Evolutionary conservation across 2,888 invertebrate genomes (phyloP).

Genomic region (Yponomeuta malinellus): DNA sequence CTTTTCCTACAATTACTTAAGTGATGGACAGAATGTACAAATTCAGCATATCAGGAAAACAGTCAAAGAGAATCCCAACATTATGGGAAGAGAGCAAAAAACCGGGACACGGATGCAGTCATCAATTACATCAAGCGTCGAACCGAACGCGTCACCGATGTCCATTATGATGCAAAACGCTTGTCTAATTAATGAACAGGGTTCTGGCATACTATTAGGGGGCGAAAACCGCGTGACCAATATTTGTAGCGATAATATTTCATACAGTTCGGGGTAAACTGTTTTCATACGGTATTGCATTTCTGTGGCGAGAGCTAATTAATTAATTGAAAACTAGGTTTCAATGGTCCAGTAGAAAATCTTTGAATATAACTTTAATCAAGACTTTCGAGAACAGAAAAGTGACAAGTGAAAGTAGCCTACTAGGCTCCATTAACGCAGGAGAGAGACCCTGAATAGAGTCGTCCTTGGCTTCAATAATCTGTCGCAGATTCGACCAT

Average conservation of each 20-base stretch:
- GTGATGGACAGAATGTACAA: neutral
- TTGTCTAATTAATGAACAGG: constrained; percentile 64
- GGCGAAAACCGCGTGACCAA: constrained; percentile 40
- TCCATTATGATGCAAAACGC: constrained; percentile 66
- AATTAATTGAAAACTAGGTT: too few relatives aligned
- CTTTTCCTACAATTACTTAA: too few relatives aligned
- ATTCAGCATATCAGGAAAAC: neutral
- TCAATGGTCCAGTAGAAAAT: too few relatives aligned
- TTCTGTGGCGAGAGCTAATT: neutral
- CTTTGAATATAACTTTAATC: too few relatives aligned
- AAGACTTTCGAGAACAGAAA: too few relatives aligned
- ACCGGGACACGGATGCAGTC: constrained; percentile 27
- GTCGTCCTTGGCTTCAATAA: too few relatives aligned
- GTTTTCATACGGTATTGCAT: neutral
- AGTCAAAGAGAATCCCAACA: neutral
- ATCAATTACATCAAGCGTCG: constrained; percentile 32
- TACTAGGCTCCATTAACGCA: too few relatives aligned
- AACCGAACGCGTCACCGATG: constrained; percentile 44
- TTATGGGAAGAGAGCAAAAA: constrained; percentile 40
- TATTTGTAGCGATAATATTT: constrained; percentile 26
- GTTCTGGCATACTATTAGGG: constrained; percentile 43
- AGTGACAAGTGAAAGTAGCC: too few relatives aligned
- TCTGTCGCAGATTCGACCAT: too few relatives aligned
- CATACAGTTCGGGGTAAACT: constrained; percentile 15
- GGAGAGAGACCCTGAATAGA: too few relatives aligned